Conservation (phyloP, 2,888 invertebrate genomes). For the Tenthredo mesomela region DNA sequence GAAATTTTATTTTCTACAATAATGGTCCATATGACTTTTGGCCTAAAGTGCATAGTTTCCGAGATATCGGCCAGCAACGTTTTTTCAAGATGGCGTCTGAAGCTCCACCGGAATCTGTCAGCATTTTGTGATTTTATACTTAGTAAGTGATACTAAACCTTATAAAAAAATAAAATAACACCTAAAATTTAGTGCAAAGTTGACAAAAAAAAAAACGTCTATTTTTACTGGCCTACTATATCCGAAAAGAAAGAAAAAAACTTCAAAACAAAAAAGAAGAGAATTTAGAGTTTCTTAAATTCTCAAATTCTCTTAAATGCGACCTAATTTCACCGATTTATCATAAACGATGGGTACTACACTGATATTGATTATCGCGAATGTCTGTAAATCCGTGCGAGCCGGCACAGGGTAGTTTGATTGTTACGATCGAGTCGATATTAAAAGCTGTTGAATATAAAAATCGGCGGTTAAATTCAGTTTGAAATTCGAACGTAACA, state of each 20-base stretch:
- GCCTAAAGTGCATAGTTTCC: no score
- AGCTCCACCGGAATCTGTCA: no score
- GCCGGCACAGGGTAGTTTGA: conserved; percentile 17
- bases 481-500: conserved; percentile 37
- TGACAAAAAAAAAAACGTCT: no score
- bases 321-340: conserved; percentile 15
- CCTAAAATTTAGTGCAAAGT: no score
- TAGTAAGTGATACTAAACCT: no score
- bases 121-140: no score
- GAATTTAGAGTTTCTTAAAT: neutral
- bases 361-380: neutral
- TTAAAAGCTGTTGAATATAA: neutral
- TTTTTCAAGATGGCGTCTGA: no score
- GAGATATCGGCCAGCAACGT: no score
- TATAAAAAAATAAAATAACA: no score
- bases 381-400: conserved; percentile 1
- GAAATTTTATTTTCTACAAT: no score
- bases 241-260: neutral
- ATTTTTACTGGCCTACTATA: no score
- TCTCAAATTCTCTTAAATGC: neutral
- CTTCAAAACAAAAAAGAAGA: neutral
- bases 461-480: neutral
- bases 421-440: conserved; percentile 24
- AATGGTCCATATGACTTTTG: no score
- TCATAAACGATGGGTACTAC: neutral